Percentiles rank a stretch among this genome's conserved stretches.
These are phyloP conservation scores for Drosophila watanabei DNA, from an alignment of 1,140 invertebrate genomes.

Conservation along the genomic window DNA sequence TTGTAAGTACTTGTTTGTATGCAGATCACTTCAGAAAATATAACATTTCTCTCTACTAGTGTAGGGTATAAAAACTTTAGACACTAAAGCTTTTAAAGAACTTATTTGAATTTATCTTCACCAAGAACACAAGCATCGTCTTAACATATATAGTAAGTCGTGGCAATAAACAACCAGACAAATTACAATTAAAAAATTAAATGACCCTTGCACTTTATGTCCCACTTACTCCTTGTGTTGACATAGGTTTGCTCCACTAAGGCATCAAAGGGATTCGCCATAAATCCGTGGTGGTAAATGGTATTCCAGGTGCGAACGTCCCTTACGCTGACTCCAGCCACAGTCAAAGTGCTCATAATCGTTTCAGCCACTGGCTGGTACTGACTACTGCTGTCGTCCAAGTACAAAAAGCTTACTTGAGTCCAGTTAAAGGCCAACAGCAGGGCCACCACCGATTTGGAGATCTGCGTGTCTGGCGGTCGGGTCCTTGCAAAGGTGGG, in stretches of 20 bases:
- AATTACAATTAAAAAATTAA: no score
- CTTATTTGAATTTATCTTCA: no score
- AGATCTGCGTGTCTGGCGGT: conserved; percentile 97
- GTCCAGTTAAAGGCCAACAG: conserved; percentile 93
- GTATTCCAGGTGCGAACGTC: conserved; percentile 90
- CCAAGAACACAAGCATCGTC: no score
- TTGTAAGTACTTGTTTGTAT: not conserved
- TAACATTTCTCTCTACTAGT: not conserved
- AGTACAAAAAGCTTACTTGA: conserved; percentile 90
- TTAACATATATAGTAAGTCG: no score
- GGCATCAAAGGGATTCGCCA: conserved; percentile 92
- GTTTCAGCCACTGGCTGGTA: conserved; percentile 91
- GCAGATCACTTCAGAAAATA: not conserved
- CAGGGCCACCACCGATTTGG: conserved; percentile 94
- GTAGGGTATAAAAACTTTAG: not conserved
- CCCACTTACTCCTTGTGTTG: conserved; percentile 92
- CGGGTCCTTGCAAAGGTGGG: conserved; percentile 96
- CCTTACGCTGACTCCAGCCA: conserved; percentile 90
- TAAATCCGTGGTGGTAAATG: conserved; percentile 92
- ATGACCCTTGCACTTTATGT: not conserved
- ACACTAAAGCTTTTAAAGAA: not conserved
- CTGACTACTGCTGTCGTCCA: conserved; percentile 90
- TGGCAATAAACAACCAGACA: no score
- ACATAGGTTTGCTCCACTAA: conserved; percentile 91
- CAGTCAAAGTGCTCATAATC: conserved; percentile 89